Conservation (phyloP, 1,140 invertebrate species). For the Polypedilum vanderplanki region DNA sequence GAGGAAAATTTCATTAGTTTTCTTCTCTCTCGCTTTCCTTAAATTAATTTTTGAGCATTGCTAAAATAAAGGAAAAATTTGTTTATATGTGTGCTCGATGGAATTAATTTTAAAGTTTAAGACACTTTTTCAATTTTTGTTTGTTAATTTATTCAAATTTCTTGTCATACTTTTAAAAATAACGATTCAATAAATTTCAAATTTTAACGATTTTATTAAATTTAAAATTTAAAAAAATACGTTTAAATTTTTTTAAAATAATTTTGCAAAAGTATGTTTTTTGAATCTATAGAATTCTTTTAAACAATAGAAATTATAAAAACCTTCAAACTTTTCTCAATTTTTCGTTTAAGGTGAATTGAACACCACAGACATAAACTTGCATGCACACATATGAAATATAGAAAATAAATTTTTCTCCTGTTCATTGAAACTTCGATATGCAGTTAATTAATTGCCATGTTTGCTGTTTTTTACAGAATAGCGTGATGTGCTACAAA, state of each 20-base stretch:
- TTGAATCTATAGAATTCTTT: too few relatives aligned
- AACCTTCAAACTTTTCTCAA: too few relatives aligned
- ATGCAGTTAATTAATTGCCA: neutral
- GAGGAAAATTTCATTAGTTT: neutral
- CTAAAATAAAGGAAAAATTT: too few relatives aligned
- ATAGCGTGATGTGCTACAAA: conserved; percentile 15
- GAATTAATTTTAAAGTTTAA: neutral
- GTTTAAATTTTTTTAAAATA: too few relatives aligned
- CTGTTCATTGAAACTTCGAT: conserved; percentile 2
- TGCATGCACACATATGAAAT: neutral
- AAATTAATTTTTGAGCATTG: too few relatives aligned
- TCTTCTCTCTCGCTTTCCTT: too few relatives aligned
- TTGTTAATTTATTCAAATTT: neutral
- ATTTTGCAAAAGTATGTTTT: too few relatives aligned
- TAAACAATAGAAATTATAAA: too few relatives aligned
- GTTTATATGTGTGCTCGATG: neutral
- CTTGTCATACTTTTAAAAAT: too few relatives aligned
- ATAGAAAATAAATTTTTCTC: neutral
- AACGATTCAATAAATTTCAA: neutral
- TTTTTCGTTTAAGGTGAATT: too few relatives aligned
- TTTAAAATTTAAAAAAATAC: neutral
- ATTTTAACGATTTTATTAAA: neutral
- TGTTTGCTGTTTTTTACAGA: neutral
- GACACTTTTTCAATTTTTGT: neutral
- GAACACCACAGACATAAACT: neutral